phyloP scores from a whole-genome alignment of 2,888 invertebrate species.

The Eupithecia exiguata region DNA sequence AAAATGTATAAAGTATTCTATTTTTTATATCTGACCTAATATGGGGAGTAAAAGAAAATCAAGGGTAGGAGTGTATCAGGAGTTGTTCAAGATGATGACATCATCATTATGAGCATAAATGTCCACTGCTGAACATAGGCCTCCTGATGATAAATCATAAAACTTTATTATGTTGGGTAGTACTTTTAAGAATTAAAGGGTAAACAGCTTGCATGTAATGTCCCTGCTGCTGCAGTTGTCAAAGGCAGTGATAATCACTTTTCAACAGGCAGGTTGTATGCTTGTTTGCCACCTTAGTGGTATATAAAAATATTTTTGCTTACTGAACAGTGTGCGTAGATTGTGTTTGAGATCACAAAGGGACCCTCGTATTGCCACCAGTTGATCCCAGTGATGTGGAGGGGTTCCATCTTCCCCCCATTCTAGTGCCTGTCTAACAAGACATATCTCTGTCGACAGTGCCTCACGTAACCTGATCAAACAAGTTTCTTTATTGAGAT shows the following conservation, averaged over 20 bases:
- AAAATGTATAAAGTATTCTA: background rate
- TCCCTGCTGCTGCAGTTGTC: background rate
- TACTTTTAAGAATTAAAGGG: background rate
- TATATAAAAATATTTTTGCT: conserved; percentile 44
- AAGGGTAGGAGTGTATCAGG: background rate
- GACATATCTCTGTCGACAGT: conserved; percentile 72
- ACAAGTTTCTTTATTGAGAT: conserved; percentile 11
- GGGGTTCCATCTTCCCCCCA: conserved; percentile 79
- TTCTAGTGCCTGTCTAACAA: conserved; percentile 75
- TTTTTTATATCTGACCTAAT: background rate
- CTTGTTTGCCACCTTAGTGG: background rate
- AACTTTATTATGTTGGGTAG: too few species aligned
- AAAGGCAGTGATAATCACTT: background rate
- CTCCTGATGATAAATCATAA: too few species aligned
- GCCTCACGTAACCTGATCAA: conserved; percentile 68
- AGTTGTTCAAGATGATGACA: background rate
- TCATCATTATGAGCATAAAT: background rate
- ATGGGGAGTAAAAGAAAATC: background rate
- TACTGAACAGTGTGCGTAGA: conserved; percentile 70
- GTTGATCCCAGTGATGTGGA: conserved; percentile 78
- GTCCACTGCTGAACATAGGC: too few species aligned
- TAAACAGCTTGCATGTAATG: background rate
- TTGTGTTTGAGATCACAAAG: conserved; percentile 77
- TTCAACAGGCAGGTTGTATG: background rate
- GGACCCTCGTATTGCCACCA: conserved; percentile 72